Conservation (phyloP, 1,140 invertebrate species). For the Amphibalanus amphitrite region DNA sequence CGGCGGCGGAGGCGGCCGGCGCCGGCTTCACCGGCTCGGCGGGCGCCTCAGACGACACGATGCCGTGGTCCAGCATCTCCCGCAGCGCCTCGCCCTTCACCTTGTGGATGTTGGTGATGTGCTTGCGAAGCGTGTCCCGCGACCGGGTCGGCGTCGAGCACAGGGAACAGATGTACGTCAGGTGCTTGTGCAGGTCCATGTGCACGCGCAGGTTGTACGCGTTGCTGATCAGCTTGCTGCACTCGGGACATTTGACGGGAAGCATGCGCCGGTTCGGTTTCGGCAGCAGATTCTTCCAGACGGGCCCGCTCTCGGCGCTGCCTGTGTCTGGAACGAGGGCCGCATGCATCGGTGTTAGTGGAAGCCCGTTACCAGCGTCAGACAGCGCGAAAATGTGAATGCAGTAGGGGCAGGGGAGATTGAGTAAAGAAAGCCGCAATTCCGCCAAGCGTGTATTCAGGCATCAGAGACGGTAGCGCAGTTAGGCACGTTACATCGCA, state of each 20-base stretch:
- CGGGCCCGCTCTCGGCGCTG: too few species aligned
- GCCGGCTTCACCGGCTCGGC: too few species aligned
- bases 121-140: constrained; percentile 65
- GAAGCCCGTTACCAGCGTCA: too few species aligned
- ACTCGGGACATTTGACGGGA: constrained; percentile 42
- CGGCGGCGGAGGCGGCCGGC: too few species aligned
- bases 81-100: constrained; percentile 10
- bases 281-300: neutral
- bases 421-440: too few species aligned
- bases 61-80: neutral
- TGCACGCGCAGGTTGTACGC: constrained; percentile 76
- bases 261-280: neutral
- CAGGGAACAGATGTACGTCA: constrained; percentile 56
- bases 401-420: too few species aligned
- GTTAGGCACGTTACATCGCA: too few species aligned
- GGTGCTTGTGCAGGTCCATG: constrained; percentile 71
- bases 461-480: too few species aligned
- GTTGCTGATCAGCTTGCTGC: constrained; percentile 69
- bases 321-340: too few species aligned
- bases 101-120: constrained; percentile 61
- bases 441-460: too few species aligned
- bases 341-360: too few species aligned
- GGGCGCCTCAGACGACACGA: neutral
- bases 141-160: constrained; percentile 69
- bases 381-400: too few species aligned